These are phyloP conservation scores for Dendropsophus ebraccatus DNA, from an alignment of 2,113 vertebrate species.

Conservation along the genomic window DNA sequence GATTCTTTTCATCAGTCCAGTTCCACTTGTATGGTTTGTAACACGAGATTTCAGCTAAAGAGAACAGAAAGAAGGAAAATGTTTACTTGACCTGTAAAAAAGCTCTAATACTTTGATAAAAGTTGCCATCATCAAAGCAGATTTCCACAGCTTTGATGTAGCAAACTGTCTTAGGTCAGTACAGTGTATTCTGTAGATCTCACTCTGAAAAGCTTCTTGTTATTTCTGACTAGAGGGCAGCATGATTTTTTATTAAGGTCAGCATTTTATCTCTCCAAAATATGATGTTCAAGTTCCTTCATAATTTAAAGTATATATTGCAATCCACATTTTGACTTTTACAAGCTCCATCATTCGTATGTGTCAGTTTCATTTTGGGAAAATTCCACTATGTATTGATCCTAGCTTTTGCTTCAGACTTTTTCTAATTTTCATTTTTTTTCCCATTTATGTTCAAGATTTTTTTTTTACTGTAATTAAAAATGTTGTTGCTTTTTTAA, in stretches of 20 bases:
- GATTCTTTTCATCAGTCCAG: constrained; percentile 3
- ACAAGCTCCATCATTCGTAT: neutral
- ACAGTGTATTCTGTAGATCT: constrained; percentile 25
- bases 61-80: constrained; percentile 15
- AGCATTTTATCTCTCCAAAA: constrained; percentile 44
- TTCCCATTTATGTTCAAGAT: neutral
- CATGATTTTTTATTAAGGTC: constrained; percentile 52
- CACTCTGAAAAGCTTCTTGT: constrained; percentile 16
- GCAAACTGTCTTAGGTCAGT: constrained; percentile 51
- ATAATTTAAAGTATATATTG: constrained; percentile 5
- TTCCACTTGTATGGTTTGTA: neutral
- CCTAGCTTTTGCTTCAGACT: neutral
- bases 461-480: neutral
- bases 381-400: neutral
- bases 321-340: constrained; percentile 12
- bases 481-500: too few species aligned
- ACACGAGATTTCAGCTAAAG: constrained; percentile 9
- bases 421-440: neutral
- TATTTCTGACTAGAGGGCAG: constrained; percentile 18
- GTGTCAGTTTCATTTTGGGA: neutral
- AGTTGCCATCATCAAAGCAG: constrained; percentile 56
- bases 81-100: constrained; percentile 55
- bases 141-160: constrained; percentile 52
- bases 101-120: constrained; percentile 57
- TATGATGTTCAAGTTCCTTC: constrained; percentile 23